These are phyloP conservation scores for Dufourea novaeangliae DNA, from an alignment of 1,140 invertebrate genomes.

Conservation along the genomic window DNA sequence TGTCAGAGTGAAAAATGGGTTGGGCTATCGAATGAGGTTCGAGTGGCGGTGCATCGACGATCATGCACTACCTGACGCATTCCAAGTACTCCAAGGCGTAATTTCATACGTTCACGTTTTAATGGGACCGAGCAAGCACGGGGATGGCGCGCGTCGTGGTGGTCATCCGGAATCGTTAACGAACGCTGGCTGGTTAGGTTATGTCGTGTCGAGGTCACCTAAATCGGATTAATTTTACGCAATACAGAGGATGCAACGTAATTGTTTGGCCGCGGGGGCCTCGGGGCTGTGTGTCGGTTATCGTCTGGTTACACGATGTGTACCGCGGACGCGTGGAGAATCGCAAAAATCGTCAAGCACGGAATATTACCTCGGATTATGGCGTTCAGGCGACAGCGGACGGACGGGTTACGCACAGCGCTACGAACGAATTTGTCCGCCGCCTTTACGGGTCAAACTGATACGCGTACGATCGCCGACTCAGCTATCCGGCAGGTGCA, in stretches of 20 bases:
- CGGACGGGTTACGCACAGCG: conserved; percentile 65
- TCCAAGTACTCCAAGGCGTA: conserved; percentile 22
- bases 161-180: conserved; percentile 19
- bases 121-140: background rate
- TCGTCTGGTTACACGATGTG: conserved; percentile 64
- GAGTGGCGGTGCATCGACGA: conserved; percentile 2
- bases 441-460: conserved; percentile 58
- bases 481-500: conserved; percentile 74
- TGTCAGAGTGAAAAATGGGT: conserved; percentile 29
- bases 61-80: conserved; percentile 41
- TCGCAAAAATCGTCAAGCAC: conserved; percentile 67
- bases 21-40: conserved; percentile 32
- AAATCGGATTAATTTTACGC: conserved; percentile 81
- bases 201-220: conserved; percentile 78
- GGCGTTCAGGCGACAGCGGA: conserved; percentile 65
- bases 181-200: conserved; percentile 48
- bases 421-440: conserved; percentile 69
- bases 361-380: conserved; percentile 72
- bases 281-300: conserved; percentile 41
- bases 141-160: conserved; percentile 10
- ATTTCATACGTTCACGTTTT: conserved; percentile 8
- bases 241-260: conserved; percentile 73
- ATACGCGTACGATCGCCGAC: conserved; percentile 62
- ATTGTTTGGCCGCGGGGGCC: conserved; percentile 59
- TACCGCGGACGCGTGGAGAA: conserved; percentile 70